Percentiles rank a stretch among this genome's conserved stretches.
Evolutionary conservation across 1,140 invertebrate species (phyloP).

Genomic region (Heliconius himera): DNA sequence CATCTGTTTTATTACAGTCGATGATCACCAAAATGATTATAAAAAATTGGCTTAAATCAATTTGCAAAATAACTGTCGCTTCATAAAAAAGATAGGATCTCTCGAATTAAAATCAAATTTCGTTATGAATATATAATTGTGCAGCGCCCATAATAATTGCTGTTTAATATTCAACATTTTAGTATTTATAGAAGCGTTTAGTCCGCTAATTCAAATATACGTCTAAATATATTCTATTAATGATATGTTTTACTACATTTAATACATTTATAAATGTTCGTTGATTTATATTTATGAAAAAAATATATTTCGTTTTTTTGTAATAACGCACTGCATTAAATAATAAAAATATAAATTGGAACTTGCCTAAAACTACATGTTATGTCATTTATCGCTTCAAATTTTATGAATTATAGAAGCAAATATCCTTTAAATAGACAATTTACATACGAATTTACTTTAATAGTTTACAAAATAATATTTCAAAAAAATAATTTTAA

Average conservation of each 20-base stretch:
- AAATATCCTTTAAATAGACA: no score
- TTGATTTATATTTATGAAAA: no score
- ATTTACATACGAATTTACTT: no score
- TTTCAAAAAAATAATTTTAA: neutral
- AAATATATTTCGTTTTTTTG: no score
- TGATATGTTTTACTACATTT: neutral
- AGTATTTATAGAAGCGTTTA: neutral
- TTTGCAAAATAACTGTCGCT: conserved; percentile 38
- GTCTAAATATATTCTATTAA: neutral
- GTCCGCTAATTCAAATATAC: neutral
- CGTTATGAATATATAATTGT: conserved; percentile 35
- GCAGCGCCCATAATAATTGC: conserved; percentile 26
- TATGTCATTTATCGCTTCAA: no score
- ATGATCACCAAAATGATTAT: conserved; percentile 26
- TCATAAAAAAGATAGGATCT: conserved; percentile 36
- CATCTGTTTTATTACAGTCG: conserved; percentile 52
- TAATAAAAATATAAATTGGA: no score
- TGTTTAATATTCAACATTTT: conserved; percentile 18
- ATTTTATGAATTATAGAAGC: no score
- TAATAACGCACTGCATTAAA: no score
- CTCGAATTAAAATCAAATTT: conserved; percentile 38
- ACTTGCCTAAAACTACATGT: no score
- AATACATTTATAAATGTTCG: neutral
- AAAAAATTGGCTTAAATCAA: conserved; percentile 40
- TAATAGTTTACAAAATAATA: neutral